Evolutionary conservation across 2,797 vertebrate genomes (phyloP).

Genomic region (Esox lucius): DNA sequence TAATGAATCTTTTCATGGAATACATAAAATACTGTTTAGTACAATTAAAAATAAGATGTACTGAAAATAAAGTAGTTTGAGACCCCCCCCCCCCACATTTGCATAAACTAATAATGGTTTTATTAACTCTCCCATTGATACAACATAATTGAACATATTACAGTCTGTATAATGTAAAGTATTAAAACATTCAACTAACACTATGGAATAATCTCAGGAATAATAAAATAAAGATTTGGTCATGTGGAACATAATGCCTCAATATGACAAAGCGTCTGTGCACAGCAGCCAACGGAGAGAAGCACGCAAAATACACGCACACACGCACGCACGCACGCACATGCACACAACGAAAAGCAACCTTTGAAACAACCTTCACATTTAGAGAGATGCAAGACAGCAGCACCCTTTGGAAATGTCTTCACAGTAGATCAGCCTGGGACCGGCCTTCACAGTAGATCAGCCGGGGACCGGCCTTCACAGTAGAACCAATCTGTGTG

Average conservation of each 20-base stretch:
- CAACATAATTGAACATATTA: constrained; percentile 74
- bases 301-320: constrained; percentile 26
- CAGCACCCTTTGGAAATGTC: background rate
- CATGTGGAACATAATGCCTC: constrained; percentile 68
- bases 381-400: background rate
- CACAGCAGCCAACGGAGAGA: constrained; percentile 33
- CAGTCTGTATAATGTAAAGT: constrained; percentile 78
- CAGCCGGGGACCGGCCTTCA: too few species aligned
- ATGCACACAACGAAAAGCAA: background rate
- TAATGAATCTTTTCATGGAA: constrained; percentile 89
- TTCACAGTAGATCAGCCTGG: background rate
- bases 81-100: constrained; percentile 66
- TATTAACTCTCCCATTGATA: constrained; percentile 74
- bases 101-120: constrained; percentile 78
- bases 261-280: constrained; percentile 50
- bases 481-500: background rate
- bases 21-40: constrained; percentile 90
- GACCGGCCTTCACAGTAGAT: background rate
- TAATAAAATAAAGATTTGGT: constrained; percentile 85
- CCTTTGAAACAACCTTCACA: background rate
- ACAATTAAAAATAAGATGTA: constrained; percentile 85
- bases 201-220: constrained; percentile 69
- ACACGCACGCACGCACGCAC: background rate
- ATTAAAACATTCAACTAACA: constrained; percentile 74
- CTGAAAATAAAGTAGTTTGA: constrained; percentile 68